Evolutionary conservation across 2,113 vertebrate species (phyloP), one percentile per base, ranked within the genome.

Genomic region (Trogon melanurus): DNA sequence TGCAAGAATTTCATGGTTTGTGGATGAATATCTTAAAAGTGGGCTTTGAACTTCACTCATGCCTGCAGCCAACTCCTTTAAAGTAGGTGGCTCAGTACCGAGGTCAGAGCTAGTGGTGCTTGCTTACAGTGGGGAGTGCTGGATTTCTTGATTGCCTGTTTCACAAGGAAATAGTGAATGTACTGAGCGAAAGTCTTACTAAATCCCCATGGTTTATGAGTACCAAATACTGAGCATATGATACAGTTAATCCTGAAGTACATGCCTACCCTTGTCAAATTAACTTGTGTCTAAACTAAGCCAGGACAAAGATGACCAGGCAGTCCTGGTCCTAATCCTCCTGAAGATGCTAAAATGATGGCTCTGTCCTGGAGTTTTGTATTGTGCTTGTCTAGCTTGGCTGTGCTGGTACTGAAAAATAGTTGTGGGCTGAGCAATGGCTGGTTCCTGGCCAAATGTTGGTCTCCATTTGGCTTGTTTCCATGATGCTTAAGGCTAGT

Each of bases 401-500:
- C 71, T 85, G 29, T 72, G 36, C 41, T 88, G 47, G 21, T 58
- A 34, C 32, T 70, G 58, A 85, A 93, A 85, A 93, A 79, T 61
- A 58, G 65, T 34, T 71, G 41, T 65, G 62, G 25, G 23, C 30
- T 57, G 11, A 70, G 60, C 19, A 70, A 78, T 27, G 51, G 5
- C 67, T 93, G 75, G 8, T 85, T 96, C n/a, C 36, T 70, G 36
- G 88, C 62, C 90, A 90, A 85, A 66, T 80, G 15, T 82, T 57
- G 94, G 54, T 58, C 41, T 91, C 62, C 2, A 16, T 85, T 76
- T 93, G 88, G 92, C 62, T 91, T 62, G 13, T 82, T 83, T 73
- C 67, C 47, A 34, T 5, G 11, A n/a, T 56, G 44, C 25, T 61
- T 65, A 76, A 30, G 53, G 50, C 45, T 91, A 54, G 62, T n/a